phyloP scores from a whole-genome alignment of 64 coral and sea anemone genomes.

The Actinia equina region DNA sequence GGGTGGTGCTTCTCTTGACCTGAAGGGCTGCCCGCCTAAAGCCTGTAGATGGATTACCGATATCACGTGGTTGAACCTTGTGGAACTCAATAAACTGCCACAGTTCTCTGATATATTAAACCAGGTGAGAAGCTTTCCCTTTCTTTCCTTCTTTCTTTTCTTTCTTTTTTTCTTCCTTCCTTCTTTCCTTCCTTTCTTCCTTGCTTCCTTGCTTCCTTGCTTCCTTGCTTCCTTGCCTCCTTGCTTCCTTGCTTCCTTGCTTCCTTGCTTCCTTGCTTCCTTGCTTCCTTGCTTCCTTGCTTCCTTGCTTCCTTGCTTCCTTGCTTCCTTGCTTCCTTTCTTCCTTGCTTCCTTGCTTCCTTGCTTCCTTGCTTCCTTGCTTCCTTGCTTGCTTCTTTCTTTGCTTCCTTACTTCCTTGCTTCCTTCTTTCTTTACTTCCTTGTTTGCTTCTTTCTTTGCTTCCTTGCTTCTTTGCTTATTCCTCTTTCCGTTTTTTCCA shows the following conservation, averaged over 20 bases:
- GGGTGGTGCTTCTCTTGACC: constrained; percentile 87
- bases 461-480: neutral
- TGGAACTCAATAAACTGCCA: constrained; percentile 80
- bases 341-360: no score
- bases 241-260: no score
- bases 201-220: neutral
- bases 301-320: no score
- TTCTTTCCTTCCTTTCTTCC: neutral
- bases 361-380: no score
- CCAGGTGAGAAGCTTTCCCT: constrained; percentile 42
- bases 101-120: constrained; percentile 96
- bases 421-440: no score
- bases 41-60: constrained; percentile 95
- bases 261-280: no score
- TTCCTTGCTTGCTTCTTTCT: no score
- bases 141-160: neutral
- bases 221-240: no score
- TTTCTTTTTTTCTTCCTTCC: neutral
- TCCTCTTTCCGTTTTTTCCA: neutral
- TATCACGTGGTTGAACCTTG: constrained; percentile 93
- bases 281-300: no score
- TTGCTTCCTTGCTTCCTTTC: no score
- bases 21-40: constrained; percentile 88
- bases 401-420: no score
- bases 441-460: no score